Evolutionary conservation across 2,797 vertebrate genomes (phyloP), one percentile per base, ranked within the genome.

Genomic region (Tokudaia tokunoshimensis): DNA sequence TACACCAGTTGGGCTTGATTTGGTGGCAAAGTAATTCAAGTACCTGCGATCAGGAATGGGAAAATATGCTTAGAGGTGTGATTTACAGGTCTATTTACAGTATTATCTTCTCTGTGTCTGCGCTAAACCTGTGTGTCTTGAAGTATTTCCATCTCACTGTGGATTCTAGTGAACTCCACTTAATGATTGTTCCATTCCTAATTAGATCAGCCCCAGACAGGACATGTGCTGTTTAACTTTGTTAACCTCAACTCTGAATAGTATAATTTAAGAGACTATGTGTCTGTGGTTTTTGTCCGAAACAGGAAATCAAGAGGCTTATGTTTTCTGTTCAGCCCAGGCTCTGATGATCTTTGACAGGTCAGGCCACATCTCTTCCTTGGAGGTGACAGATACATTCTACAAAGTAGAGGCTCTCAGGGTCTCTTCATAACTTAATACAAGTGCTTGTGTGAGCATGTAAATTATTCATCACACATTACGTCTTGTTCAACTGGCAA

Each of bases 1-100:
- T 94, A 99, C 99, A 0, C 99, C 99, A 0, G 99, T 99, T 1
- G 99, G 99, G 97, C 99, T 99, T 0, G 99, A 99, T 98, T 99
- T 99, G 12, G 99, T 99, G 97, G 99, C 99, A 98, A 99, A 99
- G 98, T 99, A 99, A 98, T 99, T 99, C 94, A 99, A 99, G 98
- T 99, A 99, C 98, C 99, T 99, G 98, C 7, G 98, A 97, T 24
- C 79, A 96, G 37, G 41, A 88, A 97, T 65, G 94, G 94, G 44
- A 61, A 96, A 94, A 97, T 0, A 0, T n/a, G 55, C 85, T 94
- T 55, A 92, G 82, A 11, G 34, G 26, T 1, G 12, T 14, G 83
- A 70, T 41, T 81, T 82, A 63, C 0, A 3, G 65, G 41, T 47
- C 24, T 44, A 1, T 52, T 84, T 65, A 79, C 0, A 3, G 65